Evolutionary conservation across 2,888 invertebrate genomes (phyloP), one percentile per base, ranked within the genome.

Genomic region (Meta bourneti): DNA sequence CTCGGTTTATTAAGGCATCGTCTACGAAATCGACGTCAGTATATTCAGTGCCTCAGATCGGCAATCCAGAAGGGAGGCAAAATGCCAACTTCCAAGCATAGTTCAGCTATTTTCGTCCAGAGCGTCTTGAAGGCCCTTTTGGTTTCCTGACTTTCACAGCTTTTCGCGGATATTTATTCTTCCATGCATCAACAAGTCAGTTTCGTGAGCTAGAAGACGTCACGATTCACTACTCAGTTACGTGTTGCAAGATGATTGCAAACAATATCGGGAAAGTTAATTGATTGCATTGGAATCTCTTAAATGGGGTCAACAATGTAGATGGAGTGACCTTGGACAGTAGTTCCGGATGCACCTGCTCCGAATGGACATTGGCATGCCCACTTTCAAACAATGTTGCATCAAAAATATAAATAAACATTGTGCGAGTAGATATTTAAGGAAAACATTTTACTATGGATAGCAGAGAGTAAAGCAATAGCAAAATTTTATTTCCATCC

Each of bases 61-160:
- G 51, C 48, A 87, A 79, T 80, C 88, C 74, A 52, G 61, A 48
- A n/a, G 54, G 20, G 70, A 77, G 91, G 91, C 91, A 92, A 80
- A 61, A 54, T 92, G 91, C 91, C 91, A 92, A 49, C 80, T 92
- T 80, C 91, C 89, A 84, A 75, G 83, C 91, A 92, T 92, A 92
- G 91, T 74, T 89, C 84, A 69, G 88, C 89, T 92, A 92, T 92
- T 92, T 92, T 84, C 19, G 91, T 79, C 88, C 74, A 51, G 71
- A 78, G 70, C 77, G 49, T 90, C 80, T 74, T 90, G 84, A 74
- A 80, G 84, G 80, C 61, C 75, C 69, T 52, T 83, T 69, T 54
- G n/a, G 61, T 84, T 90, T 90, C 84, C 89, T 71, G 79, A 20
- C 75, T 82, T 70, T 49, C 20, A 16, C 84, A 52, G 61, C 51